Evolutionary conservation across 2,797 vertebrate genomes (phyloP), one percentile per base, ranked within the genome.

Genomic region (Cuniculus paca): DNA sequence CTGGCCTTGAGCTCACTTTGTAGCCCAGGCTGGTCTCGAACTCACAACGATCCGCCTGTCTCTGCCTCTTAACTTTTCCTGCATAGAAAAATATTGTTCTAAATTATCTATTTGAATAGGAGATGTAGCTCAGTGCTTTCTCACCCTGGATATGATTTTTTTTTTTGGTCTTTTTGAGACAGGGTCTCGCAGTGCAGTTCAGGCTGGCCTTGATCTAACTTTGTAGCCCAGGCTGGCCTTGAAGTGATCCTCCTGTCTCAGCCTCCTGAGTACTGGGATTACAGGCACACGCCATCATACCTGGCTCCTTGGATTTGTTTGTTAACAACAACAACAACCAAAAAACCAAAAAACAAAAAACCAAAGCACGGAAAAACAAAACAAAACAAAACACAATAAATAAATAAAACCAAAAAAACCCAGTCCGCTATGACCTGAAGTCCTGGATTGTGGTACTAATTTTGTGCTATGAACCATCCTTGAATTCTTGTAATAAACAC

Each of bases 61-160:
- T n/a, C n/a, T n/a, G n/a, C n/a, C n/a, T n/a, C n/a, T n/a, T 50
- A 36, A 34, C 28, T 92, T 86, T 88, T 87, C 61, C 68, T 92
- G 85, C 24, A 77, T 78, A 56, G 60, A 83, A 60, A 74, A 92
- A 2, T 36, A 63, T 24, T 89, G 7, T 78, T 72, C n/a, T 86
- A 91, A 58, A 86, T 94, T 36, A 91, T n/a, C 36, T 81, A n/a
- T 6, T 24, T 93, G 20, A n/a, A 26, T 20, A 39, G 45, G 26
- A 31, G 63, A 2, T 52, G 24, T n/a, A 74, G n/a, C 63, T 88
- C 63, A 52, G 52, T 16, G 65, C 16, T 56, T 39, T n/a, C n/a
- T 26, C 28, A 54, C 78, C 84, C 42, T 72, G 28, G 45, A 34
- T 80, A 81, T 52, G 8, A 61, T 11, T 54, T 54, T 54, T 52